A percentile compares a stretch with the other conserved stretches of the same genome.
Conservation (phyloP, 2,888 invertebrate genomes). For the Ophion ellenae region DNA sequence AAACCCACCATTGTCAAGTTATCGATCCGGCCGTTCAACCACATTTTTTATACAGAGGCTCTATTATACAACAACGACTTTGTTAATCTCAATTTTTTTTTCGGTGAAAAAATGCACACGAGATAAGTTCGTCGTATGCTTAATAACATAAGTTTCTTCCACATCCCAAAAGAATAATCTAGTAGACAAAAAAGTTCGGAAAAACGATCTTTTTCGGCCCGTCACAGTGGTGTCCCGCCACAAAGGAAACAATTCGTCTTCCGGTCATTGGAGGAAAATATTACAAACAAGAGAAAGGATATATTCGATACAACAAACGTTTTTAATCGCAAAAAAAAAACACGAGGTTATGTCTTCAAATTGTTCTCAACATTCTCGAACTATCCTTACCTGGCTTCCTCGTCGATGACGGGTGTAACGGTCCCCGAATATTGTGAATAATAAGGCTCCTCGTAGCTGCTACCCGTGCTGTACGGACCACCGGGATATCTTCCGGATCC, state of each 20-base stretch:
- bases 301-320: conserved; percentile 23
- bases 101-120: too few species aligned
- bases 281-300: background rate
- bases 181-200: too few species aligned
- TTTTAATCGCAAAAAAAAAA: background rate
- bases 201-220: too few species aligned
- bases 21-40: too few species aligned
- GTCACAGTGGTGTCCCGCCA: too few species aligned
- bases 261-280: conserved; percentile 2
- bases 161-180: too few species aligned
- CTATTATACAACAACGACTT: too few species aligned
- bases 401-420: conserved; percentile 96
- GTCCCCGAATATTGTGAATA: conserved; percentile 92
- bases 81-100: too few species aligned
- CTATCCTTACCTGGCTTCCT: conserved; percentile 90
- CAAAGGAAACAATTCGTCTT: conserved; percentile 5
- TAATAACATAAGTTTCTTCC: too few species aligned
- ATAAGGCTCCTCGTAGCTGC: conserved; percentile 94
- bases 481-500: conserved; percentile 80
- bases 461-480: conserved; percentile 85
- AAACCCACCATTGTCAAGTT: too few species aligned
- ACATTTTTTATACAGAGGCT: too few species aligned
- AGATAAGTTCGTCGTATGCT: too few species aligned
- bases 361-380: conserved; percentile 28
- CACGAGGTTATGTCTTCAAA: background rate